Percentiles rank a stretch among this genome's conserved stretches.
These are phyloP conservation scores for Notechis scutatus DNA, from an alignment of 2,113 vertebrate species.

Conservation along the genomic window DNA sequence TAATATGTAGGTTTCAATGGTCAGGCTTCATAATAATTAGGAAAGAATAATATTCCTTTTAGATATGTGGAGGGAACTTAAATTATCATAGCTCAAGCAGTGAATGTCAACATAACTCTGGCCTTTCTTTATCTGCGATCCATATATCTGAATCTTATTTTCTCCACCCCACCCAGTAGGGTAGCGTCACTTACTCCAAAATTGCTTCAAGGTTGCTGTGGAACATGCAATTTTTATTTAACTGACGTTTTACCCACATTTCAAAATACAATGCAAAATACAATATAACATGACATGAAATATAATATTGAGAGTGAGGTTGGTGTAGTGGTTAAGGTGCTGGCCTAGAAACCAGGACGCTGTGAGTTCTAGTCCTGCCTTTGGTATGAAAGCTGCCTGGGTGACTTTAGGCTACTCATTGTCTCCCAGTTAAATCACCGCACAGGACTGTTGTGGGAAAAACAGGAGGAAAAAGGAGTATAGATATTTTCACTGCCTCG, in stretches of 20 bases:
- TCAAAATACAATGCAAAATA: not conserved
- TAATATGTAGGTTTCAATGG: slow-evolving; percentile 3
- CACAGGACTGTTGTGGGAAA: not conserved
- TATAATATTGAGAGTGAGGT: not conserved
- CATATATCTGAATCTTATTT: slow-evolving; percentile 18
- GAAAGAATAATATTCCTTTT: not conserved
- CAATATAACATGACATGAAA: not conserved
- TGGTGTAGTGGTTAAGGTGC: not conserved
- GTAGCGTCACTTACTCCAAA: slow-evolving; percentile 29
- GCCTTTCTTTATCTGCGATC: slow-evolving; percentile 6
- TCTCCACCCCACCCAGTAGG: not conserved
- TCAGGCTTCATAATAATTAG: not conserved
- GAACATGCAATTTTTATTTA: slow-evolving; percentile 27
- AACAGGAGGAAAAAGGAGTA: not conserved
- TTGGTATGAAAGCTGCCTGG: not conserved
- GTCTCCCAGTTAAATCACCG: not conserved
- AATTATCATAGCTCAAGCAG: slow-evolving; percentile 19
- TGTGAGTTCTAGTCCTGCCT: not conserved
- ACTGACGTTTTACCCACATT: not conserved
- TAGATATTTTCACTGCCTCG: not conserved
- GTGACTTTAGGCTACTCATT: not conserved
- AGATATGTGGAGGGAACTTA: slow-evolving; percentile 18
- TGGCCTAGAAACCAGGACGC: not conserved
- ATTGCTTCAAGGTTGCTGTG: not conserved
- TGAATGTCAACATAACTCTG: not conserved